These are phyloP conservation scores for Peucedramus taeniatus DNA, from an alignment of 2,113 vertebrate species.

Conservation along the genomic window DNA sequence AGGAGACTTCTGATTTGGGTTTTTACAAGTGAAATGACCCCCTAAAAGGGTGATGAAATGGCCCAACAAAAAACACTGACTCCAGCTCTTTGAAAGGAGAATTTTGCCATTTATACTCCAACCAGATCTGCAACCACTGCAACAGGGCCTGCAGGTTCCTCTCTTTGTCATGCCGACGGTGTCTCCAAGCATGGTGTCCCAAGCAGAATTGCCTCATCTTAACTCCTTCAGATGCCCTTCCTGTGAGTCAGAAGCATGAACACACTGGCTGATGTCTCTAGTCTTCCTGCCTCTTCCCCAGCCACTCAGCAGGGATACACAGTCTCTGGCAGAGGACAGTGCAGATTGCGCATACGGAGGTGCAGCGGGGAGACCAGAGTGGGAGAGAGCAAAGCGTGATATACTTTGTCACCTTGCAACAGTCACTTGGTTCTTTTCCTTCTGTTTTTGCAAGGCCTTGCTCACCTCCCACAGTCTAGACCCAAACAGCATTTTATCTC, in stretches of 20 bases:
- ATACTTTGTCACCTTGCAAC: neutral
- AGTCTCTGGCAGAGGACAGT: neutral
- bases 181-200: neutral
- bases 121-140: neutral
- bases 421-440: neutral
- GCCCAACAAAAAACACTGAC: neutral
- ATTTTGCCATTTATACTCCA: neutral
- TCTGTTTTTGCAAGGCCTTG: neutral
- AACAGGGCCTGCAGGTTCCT: neutral
- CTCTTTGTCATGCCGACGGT: neutral
- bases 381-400: neutral
- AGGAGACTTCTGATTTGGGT: neutral
- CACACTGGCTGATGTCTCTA: neutral
- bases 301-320: fast-evolving
- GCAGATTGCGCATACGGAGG: fast-evolving
- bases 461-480: neutral
- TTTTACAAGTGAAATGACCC: neutral
- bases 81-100: neutral
- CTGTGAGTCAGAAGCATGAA: neutral
- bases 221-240: neutral
- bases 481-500: neutral
- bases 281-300: neutral
- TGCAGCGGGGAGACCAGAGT: neutral
- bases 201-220: neutral
- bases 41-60: neutral